Percentiles rank a stretch among this genome's conserved stretches.
phyloP scores from a whole-genome alignment of 2,888 invertebrate species.

The Hymenopus coronatus region DNA sequence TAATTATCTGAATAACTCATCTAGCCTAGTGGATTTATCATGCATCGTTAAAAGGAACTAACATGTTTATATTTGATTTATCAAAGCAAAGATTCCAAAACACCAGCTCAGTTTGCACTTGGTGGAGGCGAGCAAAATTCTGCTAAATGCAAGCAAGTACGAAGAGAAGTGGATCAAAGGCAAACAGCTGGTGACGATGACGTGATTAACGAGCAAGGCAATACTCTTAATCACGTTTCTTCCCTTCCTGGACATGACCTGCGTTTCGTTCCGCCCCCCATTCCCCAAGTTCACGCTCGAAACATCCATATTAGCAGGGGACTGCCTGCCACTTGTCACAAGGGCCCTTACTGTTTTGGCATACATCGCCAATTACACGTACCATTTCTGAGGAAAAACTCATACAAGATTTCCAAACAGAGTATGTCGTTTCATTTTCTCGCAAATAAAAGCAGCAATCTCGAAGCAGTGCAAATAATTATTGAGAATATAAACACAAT shows the following conservation, averaged over 20 bases:
- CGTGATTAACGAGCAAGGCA: slow-evolving; percentile 15
- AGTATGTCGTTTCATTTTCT: background rate
- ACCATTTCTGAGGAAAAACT: background rate
- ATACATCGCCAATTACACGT: background rate
- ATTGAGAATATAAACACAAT: no score
- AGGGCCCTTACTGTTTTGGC: background rate
- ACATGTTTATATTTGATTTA: no score
- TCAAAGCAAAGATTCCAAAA: no score
- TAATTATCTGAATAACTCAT: no score
- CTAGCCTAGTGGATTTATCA: no score
- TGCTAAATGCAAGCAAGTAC: background rate
- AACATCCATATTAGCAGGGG: background rate
- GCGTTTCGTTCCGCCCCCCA: background rate
- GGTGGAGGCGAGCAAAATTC: background rate
- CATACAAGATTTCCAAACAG: background rate
- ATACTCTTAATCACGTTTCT: background rate
- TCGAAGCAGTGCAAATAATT: no score
- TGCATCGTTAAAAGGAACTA: no score
- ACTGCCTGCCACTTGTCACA: background rate
- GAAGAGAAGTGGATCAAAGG: background rate
- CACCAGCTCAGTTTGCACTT: background rate
- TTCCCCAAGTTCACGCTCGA: background rate
- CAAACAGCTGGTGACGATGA: slow-evolving; percentile 16
- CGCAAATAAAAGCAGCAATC: background rate
- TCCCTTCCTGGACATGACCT: background rate